phyloP scores from a whole-genome alignment of 2,888 invertebrate genomes.

The Eristalis intricaria region DNA sequence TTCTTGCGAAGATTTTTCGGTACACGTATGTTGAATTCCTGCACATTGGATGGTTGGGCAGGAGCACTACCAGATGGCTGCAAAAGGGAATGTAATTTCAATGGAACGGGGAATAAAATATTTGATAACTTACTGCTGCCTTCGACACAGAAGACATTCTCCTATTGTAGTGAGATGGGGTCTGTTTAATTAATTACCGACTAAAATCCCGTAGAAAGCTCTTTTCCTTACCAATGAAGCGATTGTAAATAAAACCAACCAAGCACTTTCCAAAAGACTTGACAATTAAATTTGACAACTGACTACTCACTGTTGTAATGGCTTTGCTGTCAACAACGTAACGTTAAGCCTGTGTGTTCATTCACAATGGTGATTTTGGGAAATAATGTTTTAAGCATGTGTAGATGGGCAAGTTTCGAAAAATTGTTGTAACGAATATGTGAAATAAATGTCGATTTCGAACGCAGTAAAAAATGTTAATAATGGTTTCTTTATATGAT shows the following conservation, averaged over 20 bases:
- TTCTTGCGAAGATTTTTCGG: slow-evolving; percentile 91
- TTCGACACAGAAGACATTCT: slow-evolving; percentile 52
- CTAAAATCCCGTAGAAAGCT: neutral
- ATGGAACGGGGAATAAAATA: neutral
- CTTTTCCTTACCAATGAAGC: neutral
- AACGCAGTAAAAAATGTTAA: no score
- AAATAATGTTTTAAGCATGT: neutral
- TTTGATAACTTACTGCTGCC: slow-evolving; percentile 24
- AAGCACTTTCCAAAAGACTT: neutral
- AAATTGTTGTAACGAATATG: no score
- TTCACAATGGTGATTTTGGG: neutral
- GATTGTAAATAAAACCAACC: neutral
- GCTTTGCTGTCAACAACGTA: neutral
- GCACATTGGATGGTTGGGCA: slow-evolving; percentile 82
- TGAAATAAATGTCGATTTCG: no score
- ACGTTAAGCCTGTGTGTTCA: neutral
- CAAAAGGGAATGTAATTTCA: neutral
- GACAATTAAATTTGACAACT: neutral
- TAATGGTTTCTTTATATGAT: no score
- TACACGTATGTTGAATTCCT: slow-evolving; percentile 91
- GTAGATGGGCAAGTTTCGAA: no score
- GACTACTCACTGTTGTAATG: neutral
- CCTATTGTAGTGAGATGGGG: neutral
- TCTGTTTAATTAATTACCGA: neutral
- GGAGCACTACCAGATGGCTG: slow-evolving; percentile 35